Conservation (phyloP, 1,140 invertebrate species). For the Brachionus calyciflorus region DNA sequence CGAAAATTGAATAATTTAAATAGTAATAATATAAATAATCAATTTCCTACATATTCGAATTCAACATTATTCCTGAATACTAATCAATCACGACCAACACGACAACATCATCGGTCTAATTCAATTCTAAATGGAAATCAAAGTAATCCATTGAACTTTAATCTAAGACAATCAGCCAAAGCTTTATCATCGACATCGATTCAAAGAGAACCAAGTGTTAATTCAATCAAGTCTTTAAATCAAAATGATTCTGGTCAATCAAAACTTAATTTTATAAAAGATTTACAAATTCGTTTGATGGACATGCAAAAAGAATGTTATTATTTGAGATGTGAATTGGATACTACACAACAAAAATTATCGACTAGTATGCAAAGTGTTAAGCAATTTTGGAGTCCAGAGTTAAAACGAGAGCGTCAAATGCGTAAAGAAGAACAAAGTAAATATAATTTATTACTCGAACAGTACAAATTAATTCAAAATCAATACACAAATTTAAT, state of each 20-base stretch:
- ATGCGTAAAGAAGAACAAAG: slow-evolving; percentile 93
- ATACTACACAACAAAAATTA: slow-evolving; percentile 64
- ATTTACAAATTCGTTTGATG: slow-evolving; percentile 37
- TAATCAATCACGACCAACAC: not conserved
- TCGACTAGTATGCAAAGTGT: slow-evolving; percentile 98
- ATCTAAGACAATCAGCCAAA: slow-evolving; percentile 9
- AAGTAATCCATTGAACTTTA: not conserved
- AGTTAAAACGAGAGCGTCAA: slow-evolving; percentile 94
- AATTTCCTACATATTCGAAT: slow-evolving; percentile 15
- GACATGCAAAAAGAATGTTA: slow-evolving; percentile 43
- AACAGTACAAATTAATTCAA: slow-evolving; percentile 80
- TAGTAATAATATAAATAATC: not conserved
- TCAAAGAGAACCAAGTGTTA: slow-evolving; percentile 6
- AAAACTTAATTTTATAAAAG: slow-evolving; percentile 43
- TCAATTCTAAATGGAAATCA: not conserved
- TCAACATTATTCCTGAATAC: not conserved
- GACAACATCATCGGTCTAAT: slow-evolving; percentile 24
- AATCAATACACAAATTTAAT: slow-evolving; percentile 64
- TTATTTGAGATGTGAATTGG: slow-evolving; percentile 31
- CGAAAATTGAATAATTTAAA: too few species aligned
- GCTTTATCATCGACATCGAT: not conserved
- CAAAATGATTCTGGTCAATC: slow-evolving; percentile 6
- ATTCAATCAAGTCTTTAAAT: slow-evolving; percentile 17
- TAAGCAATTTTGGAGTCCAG: slow-evolving; percentile 99
- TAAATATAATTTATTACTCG: slow-evolving; percentile 73